Evolutionary conservation across 1,140 invertebrate genomes (phyloP).

Genomic region (Battus philenor): DNA sequence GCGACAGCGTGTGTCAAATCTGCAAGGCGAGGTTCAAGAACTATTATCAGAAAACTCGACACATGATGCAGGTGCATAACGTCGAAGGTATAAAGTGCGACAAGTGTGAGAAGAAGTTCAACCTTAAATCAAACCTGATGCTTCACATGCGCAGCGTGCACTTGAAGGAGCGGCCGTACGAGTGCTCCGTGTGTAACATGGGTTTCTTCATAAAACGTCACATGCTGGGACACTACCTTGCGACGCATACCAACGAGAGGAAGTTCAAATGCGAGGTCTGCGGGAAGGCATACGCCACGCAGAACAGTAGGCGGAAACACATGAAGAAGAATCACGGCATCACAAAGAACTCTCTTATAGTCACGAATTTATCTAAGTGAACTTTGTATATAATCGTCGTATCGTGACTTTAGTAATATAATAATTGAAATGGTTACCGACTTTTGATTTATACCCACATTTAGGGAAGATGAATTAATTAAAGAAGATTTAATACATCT

Average conservation of each 20-base stretch:
- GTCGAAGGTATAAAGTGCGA: constrained; percentile 60
- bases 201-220: constrained; percentile 63
- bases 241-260: constrained; percentile 63
- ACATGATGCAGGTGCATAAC: constrained; percentile 64
- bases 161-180: constrained; percentile 58
- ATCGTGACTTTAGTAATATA: neutral
- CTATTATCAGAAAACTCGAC: constrained; percentile 65
- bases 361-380: constrained; percentile 23
- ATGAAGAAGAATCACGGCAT: constrained; percentile 67
- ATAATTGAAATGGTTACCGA: constrained; percentile 4
- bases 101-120: constrained; percentile 59
- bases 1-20: constrained; percentile 60
- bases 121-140: constrained; percentile 59
- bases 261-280: constrained; percentile 62
- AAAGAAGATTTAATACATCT: no score
- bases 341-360: constrained; percentile 26
- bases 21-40: constrained; percentile 65
- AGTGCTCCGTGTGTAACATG: constrained; percentile 63
- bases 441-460: no score
- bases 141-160: constrained; percentile 62
- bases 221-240: constrained; percentile 60
- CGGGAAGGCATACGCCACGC: constrained; percentile 59
- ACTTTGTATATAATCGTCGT: no score
- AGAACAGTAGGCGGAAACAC: constrained; percentile 59
- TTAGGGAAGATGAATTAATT: no score